Conservation (phyloP, 2,797 vertebrate species). For the Garrulus glandarius region DNA sequence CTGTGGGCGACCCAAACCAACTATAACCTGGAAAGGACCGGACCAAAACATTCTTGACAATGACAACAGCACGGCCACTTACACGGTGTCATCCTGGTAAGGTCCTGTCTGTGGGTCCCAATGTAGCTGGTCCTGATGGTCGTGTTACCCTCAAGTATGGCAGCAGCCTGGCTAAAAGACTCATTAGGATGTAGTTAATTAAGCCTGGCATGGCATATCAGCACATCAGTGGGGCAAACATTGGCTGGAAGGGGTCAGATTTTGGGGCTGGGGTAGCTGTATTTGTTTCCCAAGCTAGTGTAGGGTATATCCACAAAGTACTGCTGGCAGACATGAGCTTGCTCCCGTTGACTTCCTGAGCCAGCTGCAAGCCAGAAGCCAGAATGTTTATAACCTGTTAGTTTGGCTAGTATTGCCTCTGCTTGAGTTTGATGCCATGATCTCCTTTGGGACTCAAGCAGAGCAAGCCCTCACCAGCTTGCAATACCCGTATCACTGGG, state of each 20-base stretch:
- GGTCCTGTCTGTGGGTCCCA: not conserved
- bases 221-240: not conserved
- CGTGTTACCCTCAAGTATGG: not conserved
- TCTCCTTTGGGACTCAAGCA: not conserved
- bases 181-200: not conserved
- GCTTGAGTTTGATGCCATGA: not conserved
- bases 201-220: not conserved
- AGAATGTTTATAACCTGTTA: not conserved
- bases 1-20: constrained; percentile 92
- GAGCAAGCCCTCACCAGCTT: not conserved
- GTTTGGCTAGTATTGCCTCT: not conserved
- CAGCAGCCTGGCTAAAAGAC: not conserved
- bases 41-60: constrained; percentile 91
- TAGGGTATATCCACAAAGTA: not conserved
- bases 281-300: not conserved
- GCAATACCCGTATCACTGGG: not conserved
- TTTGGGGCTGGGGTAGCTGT: not conserved
- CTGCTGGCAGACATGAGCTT: not conserved
- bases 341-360: not conserved
- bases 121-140: not conserved
- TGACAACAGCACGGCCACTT: constrained; percentile 79
- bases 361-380: not conserved
- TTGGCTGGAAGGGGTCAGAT: not conserved
- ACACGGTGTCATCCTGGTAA: constrained; percentile 76
- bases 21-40: constrained; percentile 90